A percentile compares a stretch with the other conserved stretches of the same genome.
These are phyloP conservation scores for Belonocnema kinseyi DNA, from an alignment of 1,140 invertebrate genomes.

Conservation along the genomic window DNA sequence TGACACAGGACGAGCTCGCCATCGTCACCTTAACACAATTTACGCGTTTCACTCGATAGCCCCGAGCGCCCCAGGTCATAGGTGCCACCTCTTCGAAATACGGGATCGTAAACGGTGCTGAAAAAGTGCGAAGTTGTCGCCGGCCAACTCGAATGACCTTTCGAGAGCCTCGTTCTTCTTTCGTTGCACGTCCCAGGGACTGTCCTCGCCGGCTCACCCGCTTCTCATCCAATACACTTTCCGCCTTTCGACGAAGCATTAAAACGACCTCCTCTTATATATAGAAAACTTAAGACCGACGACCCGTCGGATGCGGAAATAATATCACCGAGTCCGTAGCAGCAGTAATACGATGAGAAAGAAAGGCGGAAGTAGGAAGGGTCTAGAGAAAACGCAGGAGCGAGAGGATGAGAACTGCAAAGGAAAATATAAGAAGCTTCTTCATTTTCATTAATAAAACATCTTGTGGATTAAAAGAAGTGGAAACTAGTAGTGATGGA, in stretches of 20 bases:
- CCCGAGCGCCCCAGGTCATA: too few species aligned
- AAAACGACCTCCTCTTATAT: slow-evolving; percentile 17
- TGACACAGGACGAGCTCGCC: too few species aligned
- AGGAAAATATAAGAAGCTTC: slow-evolving; percentile 61
- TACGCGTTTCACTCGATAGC: too few species aligned
- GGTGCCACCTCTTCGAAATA: too few species aligned
- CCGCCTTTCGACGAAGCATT: slow-evolving; percentile 10
- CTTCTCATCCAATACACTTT: slow-evolving; percentile 25
- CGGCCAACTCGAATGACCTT: too few species aligned
- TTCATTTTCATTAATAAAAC: slow-evolving; percentile 67
- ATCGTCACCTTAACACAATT: too few species aligned
- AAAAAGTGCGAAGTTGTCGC: too few species aligned
- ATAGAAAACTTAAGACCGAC: slow-evolving; percentile 22
- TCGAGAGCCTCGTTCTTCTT: neutral
- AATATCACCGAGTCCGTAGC: neutral
- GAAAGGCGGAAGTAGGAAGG: slow-evolving; percentile 17
- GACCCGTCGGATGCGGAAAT: slow-evolving; percentile 25
- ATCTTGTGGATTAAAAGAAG: slow-evolving; percentile 54
- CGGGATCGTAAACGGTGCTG: too few species aligned
- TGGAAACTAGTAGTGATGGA: slow-evolving; percentile 27
- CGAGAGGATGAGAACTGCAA: slow-evolving; percentile 29
- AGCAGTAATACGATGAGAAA: slow-evolving; percentile 10
- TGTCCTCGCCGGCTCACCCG: neutral
- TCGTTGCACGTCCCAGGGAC: neutral
- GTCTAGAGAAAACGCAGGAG: slow-evolving; percentile 35